Evolutionary conservation across 2,797 vertebrate species (phyloP), one percentile per base, ranked within the genome.

Genomic region (Xenentodon cancila): DNA sequence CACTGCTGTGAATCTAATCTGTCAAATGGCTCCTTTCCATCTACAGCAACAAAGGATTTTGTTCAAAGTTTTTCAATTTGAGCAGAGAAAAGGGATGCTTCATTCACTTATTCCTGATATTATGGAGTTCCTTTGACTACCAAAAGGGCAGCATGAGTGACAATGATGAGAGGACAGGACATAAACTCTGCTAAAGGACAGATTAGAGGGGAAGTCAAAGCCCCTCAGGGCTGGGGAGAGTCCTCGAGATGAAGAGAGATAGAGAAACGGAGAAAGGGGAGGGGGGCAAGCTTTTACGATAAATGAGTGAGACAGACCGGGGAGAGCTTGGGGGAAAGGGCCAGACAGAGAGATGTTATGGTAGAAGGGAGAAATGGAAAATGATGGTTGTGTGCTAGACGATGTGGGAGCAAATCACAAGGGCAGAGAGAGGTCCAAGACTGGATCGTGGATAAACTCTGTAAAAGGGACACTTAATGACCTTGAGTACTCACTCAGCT

Each of bases 291-390:
- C 63, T 81, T 88, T 78, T 74, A 87, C 75, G 73, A 68, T 80
- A 85, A 86, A 84, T 75, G 81, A 77, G 46, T 82, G 51, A 79
- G 81, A 87, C 82, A 86, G 78, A 75, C 5, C 40, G 52, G 64
- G 61, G 78, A 73, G 65, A 62, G 54, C 18, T 51, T 1, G 40
- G 79, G 52, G 76, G 52, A 47, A 58, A 68, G 59, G 71, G 72
- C 58, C 76, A 84, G 83, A 88, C 63, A 81, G 84, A 90, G 87
- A 90, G 87, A 88, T 77, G 84, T 88, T 81, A 81, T 2, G 47
- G 60, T 67, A 75, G 69, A 70, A 79, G 65, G 80, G 77, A 87
- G 76, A 86, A 86, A 90, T 83, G 75, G 59, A 84, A 72, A 86
- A 71, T 3, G 80, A 82, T 77, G 73, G 80, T 80, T 78, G 75